phyloP scores from a whole-genome alignment of 2,113 vertebrate genomes.

The Dunckerocampus dactyliophorus region DNA sequence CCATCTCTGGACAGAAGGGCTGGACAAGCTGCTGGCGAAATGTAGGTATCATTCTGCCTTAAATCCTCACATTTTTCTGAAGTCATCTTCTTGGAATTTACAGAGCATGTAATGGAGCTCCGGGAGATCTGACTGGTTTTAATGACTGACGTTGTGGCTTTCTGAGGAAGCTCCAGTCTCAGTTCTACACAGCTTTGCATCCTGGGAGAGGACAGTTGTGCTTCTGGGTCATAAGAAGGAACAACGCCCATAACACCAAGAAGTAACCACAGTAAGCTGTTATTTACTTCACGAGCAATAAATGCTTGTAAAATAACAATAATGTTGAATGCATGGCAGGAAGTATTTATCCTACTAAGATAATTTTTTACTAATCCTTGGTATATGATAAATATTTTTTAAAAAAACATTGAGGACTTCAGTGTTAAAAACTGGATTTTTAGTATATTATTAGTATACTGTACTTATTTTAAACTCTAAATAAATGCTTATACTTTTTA shows the following conservation, averaged over 20 bases:
- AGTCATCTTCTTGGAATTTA: conserved; percentile 11
- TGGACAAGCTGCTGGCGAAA: conserved; percentile 18
- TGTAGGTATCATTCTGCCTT: conserved; percentile 12
- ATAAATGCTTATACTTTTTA: too few relatives aligned
- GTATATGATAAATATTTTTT: not conserved
- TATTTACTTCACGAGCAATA: not conserved
- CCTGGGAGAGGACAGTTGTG: conserved; percentile 9
- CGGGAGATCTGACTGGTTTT: not conserved
- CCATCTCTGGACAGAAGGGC: conserved; percentile 7
- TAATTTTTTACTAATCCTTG: not conserved
- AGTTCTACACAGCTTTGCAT: not conserved
- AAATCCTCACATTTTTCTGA: not conserved
- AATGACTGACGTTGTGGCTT: not conserved
- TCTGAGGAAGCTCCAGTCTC: conserved; percentile 3
- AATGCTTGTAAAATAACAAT: not conserved
- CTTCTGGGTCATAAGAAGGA: conserved; percentile 4
- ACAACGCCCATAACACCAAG: conserved; percentile 1
- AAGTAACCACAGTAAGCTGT: conserved; percentile 26
- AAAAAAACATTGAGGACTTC: too few relatives aligned
- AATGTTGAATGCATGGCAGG: not conserved
- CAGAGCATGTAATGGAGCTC: not conserved
- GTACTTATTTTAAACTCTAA: too few relatives aligned
- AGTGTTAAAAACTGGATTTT: too few relatives aligned
- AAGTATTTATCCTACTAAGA: not conserved
- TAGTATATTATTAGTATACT: too few relatives aligned